Conservation (phyloP, 2,113 vertebrate genomes). For the Empidonax alnorum region DNA sequence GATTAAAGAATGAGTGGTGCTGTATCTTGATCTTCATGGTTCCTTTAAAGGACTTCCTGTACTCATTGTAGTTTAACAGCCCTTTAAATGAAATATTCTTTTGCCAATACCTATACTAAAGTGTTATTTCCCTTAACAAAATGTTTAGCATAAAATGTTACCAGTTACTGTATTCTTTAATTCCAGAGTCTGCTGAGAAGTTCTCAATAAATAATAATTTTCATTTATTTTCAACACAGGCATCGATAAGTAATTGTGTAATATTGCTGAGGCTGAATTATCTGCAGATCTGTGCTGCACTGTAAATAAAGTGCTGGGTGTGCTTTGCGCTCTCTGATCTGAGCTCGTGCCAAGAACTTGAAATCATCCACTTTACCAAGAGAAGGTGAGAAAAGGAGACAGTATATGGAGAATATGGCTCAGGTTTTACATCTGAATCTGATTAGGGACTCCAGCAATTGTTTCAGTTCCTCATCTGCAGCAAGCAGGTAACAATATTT, state of each 20-base stretch:
- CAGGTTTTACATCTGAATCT: background rate
- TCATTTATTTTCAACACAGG: constrained; percentile 31
- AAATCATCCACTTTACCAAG: background rate
- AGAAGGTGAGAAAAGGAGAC: background rate
- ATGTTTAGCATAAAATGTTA: background rate
- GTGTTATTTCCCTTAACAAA: constrained; percentile 1
- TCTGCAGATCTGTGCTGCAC: background rate
- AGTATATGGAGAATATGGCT: background rate
- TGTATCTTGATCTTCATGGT: background rate
- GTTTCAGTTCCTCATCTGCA: background rate
- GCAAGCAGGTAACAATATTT: background rate
- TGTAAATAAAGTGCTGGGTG: constrained; percentile 24
- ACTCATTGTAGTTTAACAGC: background rate
- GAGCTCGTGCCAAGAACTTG: background rate
- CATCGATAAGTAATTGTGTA: background rate
- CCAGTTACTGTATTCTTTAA: constrained; percentile 9
- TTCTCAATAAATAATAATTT: constrained; percentile 42
- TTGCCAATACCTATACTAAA: background rate
- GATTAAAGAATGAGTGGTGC: background rate
- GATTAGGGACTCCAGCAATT: background rate
- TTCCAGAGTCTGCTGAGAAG: background rate
- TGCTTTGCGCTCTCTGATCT: background rate
- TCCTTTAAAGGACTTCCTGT: background rate
- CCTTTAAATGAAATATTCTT: constrained; percentile 20
- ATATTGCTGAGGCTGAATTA: background rate